Percentiles rank a stretch among this genome's conserved stretches.
Evolutionary conservation across 2,888 invertebrate genomes (phyloP).

Genomic region (Machimus atricapillus): DNA sequence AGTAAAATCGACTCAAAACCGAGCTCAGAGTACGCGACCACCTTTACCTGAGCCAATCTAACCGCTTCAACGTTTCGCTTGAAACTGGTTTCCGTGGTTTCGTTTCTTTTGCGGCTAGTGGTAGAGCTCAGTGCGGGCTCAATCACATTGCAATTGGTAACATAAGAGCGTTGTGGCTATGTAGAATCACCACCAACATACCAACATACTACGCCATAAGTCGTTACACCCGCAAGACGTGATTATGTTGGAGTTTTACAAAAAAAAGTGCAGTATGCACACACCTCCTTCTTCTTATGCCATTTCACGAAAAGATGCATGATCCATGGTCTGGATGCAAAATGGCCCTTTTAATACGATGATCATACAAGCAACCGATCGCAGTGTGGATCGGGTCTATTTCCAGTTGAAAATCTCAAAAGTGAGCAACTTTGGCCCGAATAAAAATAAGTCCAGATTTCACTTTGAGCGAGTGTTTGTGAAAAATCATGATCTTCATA

Average conservation of each 20-base stretch:
- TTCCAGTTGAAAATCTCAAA: background rate
- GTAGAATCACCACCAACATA: background rate
- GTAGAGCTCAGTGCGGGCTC: background rate
- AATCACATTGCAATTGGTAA: background rate
- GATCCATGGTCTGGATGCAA: background rate
- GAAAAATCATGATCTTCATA: background rate
- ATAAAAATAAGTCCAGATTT: slow-evolving; percentile 9
- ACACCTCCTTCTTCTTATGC: background rate
- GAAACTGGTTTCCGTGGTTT: slow-evolving; percentile 44
- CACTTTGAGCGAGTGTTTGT: slow-evolving; percentile 10
- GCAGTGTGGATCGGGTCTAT: background rate
- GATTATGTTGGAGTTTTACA: background rate
- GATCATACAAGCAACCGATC: background rate
- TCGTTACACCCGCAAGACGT: slow-evolving; percentile 9
- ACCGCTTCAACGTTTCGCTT: slow-evolving; percentile 39
- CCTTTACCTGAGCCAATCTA: background rate
- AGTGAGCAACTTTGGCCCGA: background rate
- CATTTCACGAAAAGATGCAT: background rate
- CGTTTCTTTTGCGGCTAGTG: slow-evolving; percentile 19
- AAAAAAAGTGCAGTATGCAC: background rate
- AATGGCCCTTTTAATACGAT: slow-evolving; percentile 2
- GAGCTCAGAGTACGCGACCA: background rate
- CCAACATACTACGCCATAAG: background rate
- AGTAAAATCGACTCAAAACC: background rate
- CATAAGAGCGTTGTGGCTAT: background rate